Conservation (phyloP, 2,888 invertebrate genomes). For the Noctua comes region DNA sequence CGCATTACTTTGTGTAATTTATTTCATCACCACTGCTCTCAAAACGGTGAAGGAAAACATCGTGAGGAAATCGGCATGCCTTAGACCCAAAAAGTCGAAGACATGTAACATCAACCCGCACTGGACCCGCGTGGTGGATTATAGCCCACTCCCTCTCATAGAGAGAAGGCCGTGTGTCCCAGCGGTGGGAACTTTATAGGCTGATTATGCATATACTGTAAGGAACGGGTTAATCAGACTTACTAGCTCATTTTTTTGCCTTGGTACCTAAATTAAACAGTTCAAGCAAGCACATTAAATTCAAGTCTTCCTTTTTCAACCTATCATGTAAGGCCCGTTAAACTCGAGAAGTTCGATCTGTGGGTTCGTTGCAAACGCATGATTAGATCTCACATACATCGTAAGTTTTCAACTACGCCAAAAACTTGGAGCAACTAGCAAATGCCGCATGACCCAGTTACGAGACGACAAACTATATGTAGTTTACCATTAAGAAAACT, state of each 20-base stretch:
- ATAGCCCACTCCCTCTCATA: no score
- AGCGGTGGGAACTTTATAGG: no score
- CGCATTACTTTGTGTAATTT: no score
- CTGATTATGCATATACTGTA: no score
- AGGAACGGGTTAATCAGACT: background rate
- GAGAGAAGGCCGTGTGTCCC: no score
- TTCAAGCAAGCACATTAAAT: slow-evolving; percentile 7
- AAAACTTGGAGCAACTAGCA: slow-evolving; percentile 51
- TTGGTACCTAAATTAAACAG: background rate
- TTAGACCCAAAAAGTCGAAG: no score
- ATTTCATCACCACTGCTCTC: no score
- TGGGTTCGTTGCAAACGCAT: slow-evolving; percentile 41
- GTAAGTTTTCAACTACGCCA: slow-evolving; percentile 52
- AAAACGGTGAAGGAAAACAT: no score
- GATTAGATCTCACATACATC: slow-evolving; percentile 55
- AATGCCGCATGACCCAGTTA: slow-evolving; percentile 57
- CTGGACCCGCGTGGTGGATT: no score
- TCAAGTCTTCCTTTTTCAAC: slow-evolving; percentile 13
- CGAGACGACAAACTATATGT: slow-evolving; percentile 35
- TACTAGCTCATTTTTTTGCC: background rate
- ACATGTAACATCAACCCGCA: no score
- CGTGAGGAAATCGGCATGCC: no score
- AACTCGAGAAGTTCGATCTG: slow-evolving; percentile 44
- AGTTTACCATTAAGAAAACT: slow-evolving; percentile 52
- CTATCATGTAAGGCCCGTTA: slow-evolving; percentile 42